Percentiles rank a stretch among this genome's conserved stretches.
Evolutionary conservation across 2,113 vertebrate species (phyloP).

Genomic region (Apeltes quadracus): DNA sequence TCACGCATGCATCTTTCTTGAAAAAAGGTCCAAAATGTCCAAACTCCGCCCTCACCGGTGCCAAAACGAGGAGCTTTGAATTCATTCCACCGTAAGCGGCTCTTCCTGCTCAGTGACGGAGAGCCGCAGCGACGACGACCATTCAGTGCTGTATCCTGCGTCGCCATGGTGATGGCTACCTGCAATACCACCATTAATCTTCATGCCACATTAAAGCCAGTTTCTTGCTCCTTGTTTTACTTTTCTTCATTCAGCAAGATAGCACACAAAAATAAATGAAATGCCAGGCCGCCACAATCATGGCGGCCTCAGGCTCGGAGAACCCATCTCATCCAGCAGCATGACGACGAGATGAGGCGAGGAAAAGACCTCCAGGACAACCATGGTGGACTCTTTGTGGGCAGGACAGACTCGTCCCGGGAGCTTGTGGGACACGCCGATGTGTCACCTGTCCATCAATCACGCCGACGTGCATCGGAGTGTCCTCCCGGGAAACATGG

Average conservation of each 20-base stretch:
- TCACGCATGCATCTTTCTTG: background rate
- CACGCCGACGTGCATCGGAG: slow-evolving; percentile 23
- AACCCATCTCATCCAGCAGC: background rate
- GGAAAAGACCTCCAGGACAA: background rate
- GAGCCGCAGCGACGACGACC: no score
- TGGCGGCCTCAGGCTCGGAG: background rate
- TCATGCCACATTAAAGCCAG: slow-evolving; percentile 1
- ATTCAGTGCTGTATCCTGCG: no score
- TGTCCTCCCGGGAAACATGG: background rate
- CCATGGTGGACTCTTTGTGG: background rate
- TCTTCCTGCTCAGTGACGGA: slow-evolving; percentile 47
- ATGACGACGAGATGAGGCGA: background rate
- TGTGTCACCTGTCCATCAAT: slow-evolving; percentile 57
- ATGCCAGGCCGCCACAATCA: slow-evolving; percentile 24
- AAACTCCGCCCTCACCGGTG: slow-evolving; percentile 25
- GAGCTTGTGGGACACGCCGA: no score
- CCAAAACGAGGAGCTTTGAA: slow-evolving; percentile 28
- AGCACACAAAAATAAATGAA: slow-evolving; percentile 30
- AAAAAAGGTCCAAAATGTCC: slow-evolving; percentile 1
- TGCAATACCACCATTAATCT: slow-evolving; percentile 11
- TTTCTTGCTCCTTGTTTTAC: slow-evolving; percentile 3
- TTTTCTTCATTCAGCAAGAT: slow-evolving; percentile 12
- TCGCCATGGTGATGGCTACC: background rate
- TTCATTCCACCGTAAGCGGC: slow-evolving; percentile 49
- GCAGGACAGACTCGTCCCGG: background rate